Conservation (phyloP, 1,140 invertebrate genomes). For the Teleogryllus occipitalis region DNA sequence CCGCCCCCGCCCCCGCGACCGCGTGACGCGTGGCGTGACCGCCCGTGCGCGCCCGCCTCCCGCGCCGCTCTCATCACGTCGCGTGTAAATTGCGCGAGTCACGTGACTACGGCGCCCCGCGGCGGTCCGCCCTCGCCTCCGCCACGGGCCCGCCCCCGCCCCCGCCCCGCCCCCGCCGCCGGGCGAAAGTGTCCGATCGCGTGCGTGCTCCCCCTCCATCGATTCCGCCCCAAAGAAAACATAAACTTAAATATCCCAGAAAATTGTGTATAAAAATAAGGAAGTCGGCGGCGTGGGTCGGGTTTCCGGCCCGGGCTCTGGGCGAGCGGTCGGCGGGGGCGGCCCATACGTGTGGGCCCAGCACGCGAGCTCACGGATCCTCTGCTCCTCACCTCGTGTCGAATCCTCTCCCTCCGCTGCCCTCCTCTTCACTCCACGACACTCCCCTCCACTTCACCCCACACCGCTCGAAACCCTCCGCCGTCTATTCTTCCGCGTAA, state of each 20-base stretch:
- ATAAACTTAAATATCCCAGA: slow-evolving; percentile 1
- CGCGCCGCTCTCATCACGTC: background rate
- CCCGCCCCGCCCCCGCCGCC: too few relatives aligned
- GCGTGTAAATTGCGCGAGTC: background rate
- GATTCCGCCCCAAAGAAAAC: background rate
- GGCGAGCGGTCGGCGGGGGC: too few relatives aligned
- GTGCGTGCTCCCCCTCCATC: background rate
- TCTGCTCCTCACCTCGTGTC: background rate
- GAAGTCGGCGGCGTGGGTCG: background rate
- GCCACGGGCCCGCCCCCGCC: too few relatives aligned
- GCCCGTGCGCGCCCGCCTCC: too few relatives aligned
- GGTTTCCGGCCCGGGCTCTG: background rate
- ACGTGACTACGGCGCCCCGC: background rate
- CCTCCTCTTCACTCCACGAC: background rate
- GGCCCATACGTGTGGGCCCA: too few relatives aligned
- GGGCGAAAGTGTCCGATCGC: background rate
- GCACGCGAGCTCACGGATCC: too few relatives aligned
- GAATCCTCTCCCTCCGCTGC: background rate
- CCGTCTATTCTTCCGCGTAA: too few relatives aligned
- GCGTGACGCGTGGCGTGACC: background rate
- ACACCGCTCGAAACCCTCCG: too few relatives aligned
- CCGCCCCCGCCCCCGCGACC: too few relatives aligned
- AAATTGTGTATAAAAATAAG: slow-evolving; percentile 2
- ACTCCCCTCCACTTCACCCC: too few relatives aligned
- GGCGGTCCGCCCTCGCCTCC: background rate